Evolutionary conservation across 1,140 invertebrate genomes (phyloP), one percentile per base, ranked within the genome.

Genomic region (Luehdorfia chinensis): DNA sequence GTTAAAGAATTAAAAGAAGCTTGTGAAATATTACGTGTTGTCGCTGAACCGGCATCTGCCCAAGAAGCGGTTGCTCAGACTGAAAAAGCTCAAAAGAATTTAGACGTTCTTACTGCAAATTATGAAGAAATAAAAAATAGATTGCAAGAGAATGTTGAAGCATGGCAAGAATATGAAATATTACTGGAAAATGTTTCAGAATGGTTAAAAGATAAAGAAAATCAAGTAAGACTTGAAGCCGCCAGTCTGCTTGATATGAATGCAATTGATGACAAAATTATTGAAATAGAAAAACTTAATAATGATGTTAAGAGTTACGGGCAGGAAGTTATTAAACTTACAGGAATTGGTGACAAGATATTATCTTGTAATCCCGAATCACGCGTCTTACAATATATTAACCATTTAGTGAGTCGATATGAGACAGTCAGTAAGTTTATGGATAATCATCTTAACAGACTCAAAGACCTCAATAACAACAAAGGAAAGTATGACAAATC

Each of bases 131-230:
- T 94, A 13, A 93, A 93, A 65, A 81, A 87, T 4, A 85, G 91
- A 33, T 75, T 97, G 0, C 90, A 93, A 67, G 88, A 91, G 32
- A 93, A 94, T 64, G 91, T 96, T 14, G 89, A 90, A 27, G 85
- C 94, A 3, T 96, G 95, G 93, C 90, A 93, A 50, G 90, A 92
- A 47, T 96, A 96, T 75, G 95, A 97, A 69, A 75, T 86, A 1
- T 79, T 91, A 9, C 92, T 93, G 37, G 96, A 97, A 60, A 90
- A 90, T 48, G 88, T 97, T 4, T 90, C 92, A 0, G 88, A 91
- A 1, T 97, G 94, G 95, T 74, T 98, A n/a, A 96, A 95, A 72
- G 93, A 95, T 36, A 93, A 92, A 51, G 96, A 98, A 87, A 91
- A 90, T 36, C 92, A 89, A 73, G 91, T 96, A 0, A 90, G 95